Evolutionary conservation across 2,888 invertebrate genomes (phyloP).

Genomic region (Parthenolecanium corni): DNA sequence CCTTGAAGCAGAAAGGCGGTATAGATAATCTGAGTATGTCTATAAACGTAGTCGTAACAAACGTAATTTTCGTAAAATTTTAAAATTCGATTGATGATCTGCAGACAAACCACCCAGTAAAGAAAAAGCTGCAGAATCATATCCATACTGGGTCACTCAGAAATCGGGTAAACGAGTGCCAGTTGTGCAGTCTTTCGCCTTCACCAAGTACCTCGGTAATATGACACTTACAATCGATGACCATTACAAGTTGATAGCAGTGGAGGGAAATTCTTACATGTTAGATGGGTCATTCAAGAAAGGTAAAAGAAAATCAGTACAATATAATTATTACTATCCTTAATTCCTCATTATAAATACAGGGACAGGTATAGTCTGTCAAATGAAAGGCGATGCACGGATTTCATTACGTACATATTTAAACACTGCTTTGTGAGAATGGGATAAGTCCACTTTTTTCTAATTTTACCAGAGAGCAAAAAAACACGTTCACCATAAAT

Average conservation of each 20-base stretch:
- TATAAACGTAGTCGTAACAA: no score
- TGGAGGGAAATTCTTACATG: constrained; percentile 64
- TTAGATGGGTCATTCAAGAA: constrained; percentile 53
- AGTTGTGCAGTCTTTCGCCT: constrained; percentile 80
- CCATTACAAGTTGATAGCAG: constrained; percentile 54
- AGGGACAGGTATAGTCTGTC: no score
- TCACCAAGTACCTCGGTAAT: constrained; percentile 79
- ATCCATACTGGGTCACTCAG: constrained; percentile 63
- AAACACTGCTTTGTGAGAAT: not conserved
- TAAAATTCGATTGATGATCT: not conserved
- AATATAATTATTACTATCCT: no score
- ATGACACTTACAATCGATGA: constrained; percentile 57
- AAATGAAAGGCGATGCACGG: no score
- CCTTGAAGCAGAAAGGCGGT: no score
- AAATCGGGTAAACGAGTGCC: constrained; percentile 58
- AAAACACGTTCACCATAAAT: no score
- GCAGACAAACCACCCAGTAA: constrained; percentile 9
- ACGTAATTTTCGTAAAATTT: no score
- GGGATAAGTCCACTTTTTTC: not conserved
- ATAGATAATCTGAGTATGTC: no score
- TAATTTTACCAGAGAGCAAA: no score
- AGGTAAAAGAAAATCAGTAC: constrained; percentile 38
- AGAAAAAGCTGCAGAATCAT: constrained; percentile 37
- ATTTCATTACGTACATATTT: no score
- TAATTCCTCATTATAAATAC: no score